A percentile compares a stretch with the other conserved stretches of the same genome.
Evolutionary conservation across 1,140 invertebrate genomes (phyloP).

Genomic region (Popillia japonica): DNA sequence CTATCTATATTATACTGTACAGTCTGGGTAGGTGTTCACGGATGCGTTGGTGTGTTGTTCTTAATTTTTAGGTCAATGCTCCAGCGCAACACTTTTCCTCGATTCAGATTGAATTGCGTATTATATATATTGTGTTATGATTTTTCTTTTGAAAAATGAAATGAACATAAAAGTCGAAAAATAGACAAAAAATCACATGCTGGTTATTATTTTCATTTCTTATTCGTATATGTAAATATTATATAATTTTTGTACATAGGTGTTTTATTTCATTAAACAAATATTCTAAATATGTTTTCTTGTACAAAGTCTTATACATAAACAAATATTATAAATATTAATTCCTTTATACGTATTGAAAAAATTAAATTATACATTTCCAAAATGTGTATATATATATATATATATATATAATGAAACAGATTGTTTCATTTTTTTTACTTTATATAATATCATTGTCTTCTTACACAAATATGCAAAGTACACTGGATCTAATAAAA

Average conservation of each 20-base stretch:
- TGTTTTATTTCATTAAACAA: slow-evolving; percentile 5
- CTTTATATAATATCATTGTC: not conserved
- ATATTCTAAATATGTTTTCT: slow-evolving; percentile 12
- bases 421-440: not conserved
- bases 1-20: slow-evolving; percentile 33
- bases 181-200: not conserved
- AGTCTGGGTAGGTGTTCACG: slow-evolving; percentile 44
- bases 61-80: slow-evolving; percentile 50
- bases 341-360: slow-evolving; percentile 8
- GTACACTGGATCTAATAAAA: slow-evolving; percentile 18
- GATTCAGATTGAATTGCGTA: not conserved
- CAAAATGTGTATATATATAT: not conserved
- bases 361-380: slow-evolving; percentile 5
- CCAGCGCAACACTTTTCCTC: slow-evolving; percentile 29
- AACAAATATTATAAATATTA: slow-evolving; percentile 14
- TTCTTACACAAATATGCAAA: not conserved
- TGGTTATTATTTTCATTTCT: slow-evolving; percentile 3
- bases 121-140: not conserved
- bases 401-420: not conserved
- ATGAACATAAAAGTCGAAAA: not conserved
- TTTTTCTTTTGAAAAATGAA: not conserved
- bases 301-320: slow-evolving; percentile 19
- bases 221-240: not conserved
- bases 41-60: slow-evolving; percentile 47
- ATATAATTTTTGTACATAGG: slow-evolving; percentile 16